Base-by-base conservation (phyloP, 2,888 invertebrate genomes). In the Drosophila gaucha region DNA sequence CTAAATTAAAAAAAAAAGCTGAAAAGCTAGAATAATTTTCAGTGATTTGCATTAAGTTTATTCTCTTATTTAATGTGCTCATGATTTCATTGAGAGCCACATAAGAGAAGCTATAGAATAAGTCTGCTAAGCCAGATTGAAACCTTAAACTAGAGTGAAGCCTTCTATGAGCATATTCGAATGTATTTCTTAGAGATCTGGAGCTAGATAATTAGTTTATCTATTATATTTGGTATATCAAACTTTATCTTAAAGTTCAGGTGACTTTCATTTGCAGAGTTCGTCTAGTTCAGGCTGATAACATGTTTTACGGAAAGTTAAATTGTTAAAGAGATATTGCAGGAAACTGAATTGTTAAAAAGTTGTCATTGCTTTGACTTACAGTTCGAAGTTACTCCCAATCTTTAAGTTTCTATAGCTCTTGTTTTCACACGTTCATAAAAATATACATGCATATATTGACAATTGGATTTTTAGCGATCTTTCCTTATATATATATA, bases 11-110 rank as follows among this genome's bases (percentile, higher is more conserved):
- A 69, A 30, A 55, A 69, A 30, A 30, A 20, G 20, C 28, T 16
- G 20, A 26, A 28, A 39, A 16, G 35, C 9, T 44, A 36, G 22
- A 22, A 49, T 28, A 46, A 24, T 50, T 26, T 56, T 41, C 30
- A 36, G 18, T 56, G 44, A 44, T 16, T 55, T 36, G 28, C 63
- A 50, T 63, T 41, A 14, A 55, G 49, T 43, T 47, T 16, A 31
- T 30, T 43, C 14, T 39, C n/a, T 28, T 51, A 38, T 51, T 30
- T 31, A 30, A 52, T 30, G 43, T 10, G 14, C 14, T 30, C 39
- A 39, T 30, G 12, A 22, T 16, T 39, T 12, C 47, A 20, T 36
- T 0, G 33, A 35, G 33, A 3, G 47, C 47, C 6, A 22, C 24
- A 16, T 35, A 35, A 26, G 35, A 49, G 49, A n/a, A 22, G 6